Evolutionary conservation across 1,140 invertebrate species (phyloP).

Genomic region (Trichomalopsis sarcophagae): DNA sequence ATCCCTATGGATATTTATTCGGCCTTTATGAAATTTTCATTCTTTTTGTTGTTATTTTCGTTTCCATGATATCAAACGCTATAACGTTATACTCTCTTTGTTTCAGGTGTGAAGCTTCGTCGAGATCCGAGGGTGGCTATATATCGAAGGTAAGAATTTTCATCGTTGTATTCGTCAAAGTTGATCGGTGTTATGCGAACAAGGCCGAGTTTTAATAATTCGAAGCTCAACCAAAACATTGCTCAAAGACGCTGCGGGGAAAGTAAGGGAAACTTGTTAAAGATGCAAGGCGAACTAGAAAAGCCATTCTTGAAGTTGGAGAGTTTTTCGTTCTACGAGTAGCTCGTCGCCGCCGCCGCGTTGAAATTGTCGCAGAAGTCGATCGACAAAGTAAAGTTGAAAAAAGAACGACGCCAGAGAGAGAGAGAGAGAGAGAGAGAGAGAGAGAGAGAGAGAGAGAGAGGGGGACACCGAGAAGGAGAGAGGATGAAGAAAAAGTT

Average conservation of each 20-base stretch:
- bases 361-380: slow-evolving; percentile 37
- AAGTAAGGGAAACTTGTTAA: slow-evolving; percentile 35
- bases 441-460: background rate
- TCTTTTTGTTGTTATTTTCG: background rate
- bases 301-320: slow-evolving; percentile 46
- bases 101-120: background rate
- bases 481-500: slow-evolving; percentile 12
- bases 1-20: no score
- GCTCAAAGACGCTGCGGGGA: background rate
- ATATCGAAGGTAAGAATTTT: no score
- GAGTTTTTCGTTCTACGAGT: slow-evolving; percentile 29
- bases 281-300: slow-evolving; percentile 48
- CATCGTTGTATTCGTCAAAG: no score
- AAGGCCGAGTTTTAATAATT: background rate
- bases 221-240: slow-evolving; percentile 18
- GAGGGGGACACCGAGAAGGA: background rate
- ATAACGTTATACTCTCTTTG: slow-evolving; percentile 1
- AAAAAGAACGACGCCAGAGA: background rate
- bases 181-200: no score
- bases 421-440: background rate
- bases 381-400: slow-evolving; percentile 39
- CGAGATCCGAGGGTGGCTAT: no score
- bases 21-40: background rate
- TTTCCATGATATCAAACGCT: no score
- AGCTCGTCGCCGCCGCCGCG: background rate